A percentile compares a stretch with the other conserved stretches of the same genome.
These are phyloP conservation scores for Penaeus indicus DNA, from an alignment of 1,140 invertebrate species.

Conservation along the genomic window DNA sequence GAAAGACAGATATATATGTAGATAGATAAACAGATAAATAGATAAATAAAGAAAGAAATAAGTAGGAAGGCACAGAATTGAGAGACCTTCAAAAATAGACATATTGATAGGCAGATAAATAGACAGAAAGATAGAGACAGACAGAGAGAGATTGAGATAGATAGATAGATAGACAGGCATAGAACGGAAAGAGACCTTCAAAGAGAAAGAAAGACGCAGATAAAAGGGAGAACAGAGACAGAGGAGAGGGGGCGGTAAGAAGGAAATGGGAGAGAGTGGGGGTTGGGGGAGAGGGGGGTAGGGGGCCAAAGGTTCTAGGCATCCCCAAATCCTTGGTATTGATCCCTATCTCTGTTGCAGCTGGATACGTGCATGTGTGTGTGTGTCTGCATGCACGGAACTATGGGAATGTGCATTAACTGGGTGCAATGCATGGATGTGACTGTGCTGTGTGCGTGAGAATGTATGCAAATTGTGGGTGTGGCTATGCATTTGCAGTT, in stretches of 20 bases:
- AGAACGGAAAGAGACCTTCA: background rate
- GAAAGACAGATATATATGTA: no score
- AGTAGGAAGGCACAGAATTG: no score
- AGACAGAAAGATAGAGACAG: no score
- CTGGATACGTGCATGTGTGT: background rate
- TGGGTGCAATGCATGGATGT: slow-evolving; percentile 26
- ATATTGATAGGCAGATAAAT: no score
- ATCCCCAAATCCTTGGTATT: background rate
- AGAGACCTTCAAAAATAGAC: no score
- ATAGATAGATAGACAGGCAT: no score
- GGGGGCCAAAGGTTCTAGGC: background rate
- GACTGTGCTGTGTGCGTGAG: background rate
- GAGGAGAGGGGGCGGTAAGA: background rate
- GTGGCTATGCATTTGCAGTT: no score
- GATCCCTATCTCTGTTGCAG: slow-evolving; percentile 1
- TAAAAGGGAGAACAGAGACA: background rate
- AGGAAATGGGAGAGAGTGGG: background rate
- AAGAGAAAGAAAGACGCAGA: background rate
- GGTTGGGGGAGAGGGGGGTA: background rate
- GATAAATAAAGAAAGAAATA: no score
- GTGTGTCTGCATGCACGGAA: background rate
- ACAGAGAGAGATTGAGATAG: no score
- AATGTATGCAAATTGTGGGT: background rate
- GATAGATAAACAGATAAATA: no score
- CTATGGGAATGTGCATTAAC: background rate